Conservation (phyloP, 2,113 vertebrate genomes). For the Scolopax mira region DNA sequence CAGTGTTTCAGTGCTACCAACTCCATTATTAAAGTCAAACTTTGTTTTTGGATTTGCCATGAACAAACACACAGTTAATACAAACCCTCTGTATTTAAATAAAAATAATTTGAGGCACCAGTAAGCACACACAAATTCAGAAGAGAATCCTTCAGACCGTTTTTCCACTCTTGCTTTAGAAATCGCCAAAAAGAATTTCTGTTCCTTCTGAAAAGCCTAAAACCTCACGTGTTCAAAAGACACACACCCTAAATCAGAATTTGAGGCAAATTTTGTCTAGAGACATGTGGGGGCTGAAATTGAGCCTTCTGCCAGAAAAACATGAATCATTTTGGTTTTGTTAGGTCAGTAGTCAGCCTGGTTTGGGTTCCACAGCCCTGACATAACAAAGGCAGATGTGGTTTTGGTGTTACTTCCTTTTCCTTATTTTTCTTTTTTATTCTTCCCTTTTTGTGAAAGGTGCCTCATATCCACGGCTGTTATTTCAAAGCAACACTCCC, state of each 20-base stretch:
- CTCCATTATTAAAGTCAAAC: background rate
- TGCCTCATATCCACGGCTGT: background rate
- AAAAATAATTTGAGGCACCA: background rate
- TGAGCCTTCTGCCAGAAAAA: background rate
- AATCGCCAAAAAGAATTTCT: background rate
- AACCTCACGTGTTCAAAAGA: background rate
- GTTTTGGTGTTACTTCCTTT: background rate
- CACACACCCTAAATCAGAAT: background rate
- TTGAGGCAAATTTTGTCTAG: background rate
- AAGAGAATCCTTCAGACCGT: background rate
- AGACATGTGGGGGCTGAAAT: fast-evolving
- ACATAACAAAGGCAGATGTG: background rate
- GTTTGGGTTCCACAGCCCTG: background rate
- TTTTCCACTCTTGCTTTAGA: background rate
- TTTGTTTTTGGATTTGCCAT: background rate
- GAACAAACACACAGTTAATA: background rate
- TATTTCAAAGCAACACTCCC: conserved; percentile 28
- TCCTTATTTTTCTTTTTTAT: background rate
- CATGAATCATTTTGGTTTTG: background rate
- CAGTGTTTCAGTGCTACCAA: background rate
- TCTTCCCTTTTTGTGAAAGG: background rate
- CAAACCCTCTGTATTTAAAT: background rate
- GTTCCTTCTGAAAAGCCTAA: background rate
- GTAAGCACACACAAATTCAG: background rate
- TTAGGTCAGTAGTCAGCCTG: background rate